Conservation (phyloP, 2,797 vertebrate genomes). For the Thunnus albacares region DNA sequence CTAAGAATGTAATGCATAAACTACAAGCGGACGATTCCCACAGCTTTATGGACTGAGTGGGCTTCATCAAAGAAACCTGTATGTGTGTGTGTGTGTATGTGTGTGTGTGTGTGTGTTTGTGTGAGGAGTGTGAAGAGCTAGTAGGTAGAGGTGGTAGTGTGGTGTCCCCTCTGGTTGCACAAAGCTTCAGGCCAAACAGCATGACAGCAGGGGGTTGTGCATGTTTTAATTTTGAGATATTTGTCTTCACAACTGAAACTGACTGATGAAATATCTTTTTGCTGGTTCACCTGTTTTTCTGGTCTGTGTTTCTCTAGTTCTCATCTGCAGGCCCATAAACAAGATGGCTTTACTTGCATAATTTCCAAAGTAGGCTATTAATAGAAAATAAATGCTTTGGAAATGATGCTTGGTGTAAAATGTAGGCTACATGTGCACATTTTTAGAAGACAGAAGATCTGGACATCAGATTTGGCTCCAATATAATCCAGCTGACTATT, state of each 20-base stretch:
- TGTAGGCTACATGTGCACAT: background rate
- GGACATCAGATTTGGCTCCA: background rate
- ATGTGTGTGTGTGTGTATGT: background rate
- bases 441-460: background rate
- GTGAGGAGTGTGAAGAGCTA: background rate
- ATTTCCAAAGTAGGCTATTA: background rate
- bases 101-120: conserved; percentile 2
- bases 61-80: conserved; percentile 14
- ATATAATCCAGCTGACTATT: background rate
- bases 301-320: background rate
- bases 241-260: background rate
- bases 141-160: background rate
- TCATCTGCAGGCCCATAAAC: background rate
- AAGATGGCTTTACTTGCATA: background rate
- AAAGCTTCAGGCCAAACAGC: conserved; percentile 23
- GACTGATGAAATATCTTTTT: background rate
- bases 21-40: conserved; percentile 21
- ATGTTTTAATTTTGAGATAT: conserved; percentile 19
- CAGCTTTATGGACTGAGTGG: background rate
- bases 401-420: background rate
- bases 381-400: conserved; percentile 1
- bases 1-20: conserved; percentile 17
- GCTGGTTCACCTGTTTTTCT: background rate
- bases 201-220: background rate
- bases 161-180: background rate